Conservation (phyloP, 2,113 vertebrate species). For the Brachypodius melanocephalos region DNA sequence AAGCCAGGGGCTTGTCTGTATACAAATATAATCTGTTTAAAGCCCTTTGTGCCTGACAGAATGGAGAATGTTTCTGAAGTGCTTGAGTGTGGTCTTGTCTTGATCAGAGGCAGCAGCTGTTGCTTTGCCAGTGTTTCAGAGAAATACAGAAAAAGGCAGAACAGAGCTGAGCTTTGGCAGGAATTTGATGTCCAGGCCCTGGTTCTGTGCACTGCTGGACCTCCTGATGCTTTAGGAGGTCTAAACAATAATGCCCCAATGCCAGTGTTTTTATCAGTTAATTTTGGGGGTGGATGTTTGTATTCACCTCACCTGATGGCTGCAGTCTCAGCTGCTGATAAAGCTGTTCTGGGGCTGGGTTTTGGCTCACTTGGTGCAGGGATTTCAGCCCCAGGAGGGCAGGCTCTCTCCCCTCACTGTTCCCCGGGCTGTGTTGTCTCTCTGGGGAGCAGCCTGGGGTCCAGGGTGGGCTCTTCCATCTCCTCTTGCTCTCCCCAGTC, state of each 20-base stretch:
- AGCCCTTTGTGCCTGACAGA: background rate
- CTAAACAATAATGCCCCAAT: accelerated
- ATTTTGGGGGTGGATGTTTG: too few species aligned
- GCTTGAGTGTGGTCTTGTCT: background rate
- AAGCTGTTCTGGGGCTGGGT: accelerated
- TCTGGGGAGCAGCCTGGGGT: background rate
- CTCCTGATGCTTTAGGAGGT: accelerated
- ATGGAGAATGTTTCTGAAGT: background rate
- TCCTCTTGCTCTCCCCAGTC: accelerated
- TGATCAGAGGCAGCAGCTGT: background rate
- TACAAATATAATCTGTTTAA: background rate
- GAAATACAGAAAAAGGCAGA: background rate
- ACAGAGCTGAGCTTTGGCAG: background rate
- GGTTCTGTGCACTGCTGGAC: accelerated
- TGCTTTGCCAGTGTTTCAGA: background rate
- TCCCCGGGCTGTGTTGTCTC: background rate
- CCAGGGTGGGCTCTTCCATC: background rate
- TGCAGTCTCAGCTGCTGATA: background rate
- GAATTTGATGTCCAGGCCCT: accelerated
- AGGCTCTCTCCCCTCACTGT: accelerated
- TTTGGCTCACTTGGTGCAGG: accelerated
- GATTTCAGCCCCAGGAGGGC: accelerated
- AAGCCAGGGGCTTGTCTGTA: background rate
- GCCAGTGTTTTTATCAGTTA: accelerated
- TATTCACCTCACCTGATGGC: background rate